Evolutionary conservation across 2,113 vertebrate genomes (phyloP).

Genomic region (Cinclus mexicanus): DNA sequence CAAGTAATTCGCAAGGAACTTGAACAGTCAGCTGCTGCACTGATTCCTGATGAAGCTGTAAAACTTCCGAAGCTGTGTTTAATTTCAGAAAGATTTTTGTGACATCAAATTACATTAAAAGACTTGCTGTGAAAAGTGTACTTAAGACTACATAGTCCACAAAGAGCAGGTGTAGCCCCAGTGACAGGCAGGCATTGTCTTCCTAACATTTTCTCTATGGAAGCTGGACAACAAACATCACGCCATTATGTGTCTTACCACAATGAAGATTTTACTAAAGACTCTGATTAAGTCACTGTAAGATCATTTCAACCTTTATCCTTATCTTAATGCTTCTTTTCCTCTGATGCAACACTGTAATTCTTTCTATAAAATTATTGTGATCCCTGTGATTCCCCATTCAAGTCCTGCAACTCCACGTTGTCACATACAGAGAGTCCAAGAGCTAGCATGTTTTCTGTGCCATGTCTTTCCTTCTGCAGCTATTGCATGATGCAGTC

Average conservation of each 20-base stretch:
- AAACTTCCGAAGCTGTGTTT: neutral
- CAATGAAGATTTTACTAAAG: neutral
- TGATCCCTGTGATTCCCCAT: neutral
- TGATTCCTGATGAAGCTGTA: neutral
- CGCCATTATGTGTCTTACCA: neutral
- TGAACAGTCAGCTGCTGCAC: fast-evolving
- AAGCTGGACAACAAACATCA: neutral
- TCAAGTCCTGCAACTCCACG: neutral
- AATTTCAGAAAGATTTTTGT: neutral
- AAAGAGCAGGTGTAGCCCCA: neutral
- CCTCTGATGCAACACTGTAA: neutral
- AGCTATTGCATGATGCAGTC: conserved; percentile 88
- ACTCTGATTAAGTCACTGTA: neutral
- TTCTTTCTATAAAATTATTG: neutral
- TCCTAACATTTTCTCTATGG: neutral
- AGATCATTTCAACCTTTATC: neutral
- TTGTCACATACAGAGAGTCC: neutral
- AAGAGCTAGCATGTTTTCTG: neutral
- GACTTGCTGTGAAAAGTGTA: neutral
- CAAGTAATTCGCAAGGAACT: neutral
- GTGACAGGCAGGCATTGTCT: neutral
- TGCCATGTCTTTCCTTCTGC: neutral
- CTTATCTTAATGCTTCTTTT: neutral
- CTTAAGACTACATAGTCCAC: neutral
- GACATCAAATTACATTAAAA: neutral